Evolutionary conservation across 2,113 vertebrate genomes (phyloP).

Genomic region (Leptobrachium ailaonicum): DNA sequence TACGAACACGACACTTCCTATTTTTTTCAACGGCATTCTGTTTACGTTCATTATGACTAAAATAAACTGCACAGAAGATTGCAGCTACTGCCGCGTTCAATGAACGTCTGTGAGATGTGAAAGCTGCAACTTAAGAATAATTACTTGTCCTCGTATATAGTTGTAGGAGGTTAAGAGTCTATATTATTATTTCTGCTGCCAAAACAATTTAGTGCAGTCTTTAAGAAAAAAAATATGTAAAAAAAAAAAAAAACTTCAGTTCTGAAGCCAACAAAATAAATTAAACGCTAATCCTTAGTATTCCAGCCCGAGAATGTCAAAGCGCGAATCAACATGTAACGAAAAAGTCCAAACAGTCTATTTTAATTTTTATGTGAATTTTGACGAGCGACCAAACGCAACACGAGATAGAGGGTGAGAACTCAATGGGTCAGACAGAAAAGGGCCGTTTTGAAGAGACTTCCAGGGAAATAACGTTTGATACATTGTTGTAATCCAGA

Average conservation of each 20-base stretch:
- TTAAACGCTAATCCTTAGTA: slow-evolving; percentile 30
- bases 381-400: slow-evolving; percentile 52
- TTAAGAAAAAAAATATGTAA: slow-evolving; percentile 29
- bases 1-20: no score
- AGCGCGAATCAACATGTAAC: slow-evolving; percentile 37
- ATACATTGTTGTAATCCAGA: slow-evolving; percentile 56
- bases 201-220: slow-evolving; percentile 52
- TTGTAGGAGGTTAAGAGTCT: slow-evolving; percentile 52
- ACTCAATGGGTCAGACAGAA: slow-evolving; percentile 58
- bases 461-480: slow-evolving; percentile 59
- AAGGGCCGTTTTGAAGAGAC: slow-evolving; percentile 61
- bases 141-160: slow-evolving; percentile 34
- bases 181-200: slow-evolving; percentile 53
- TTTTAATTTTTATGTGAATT: slow-evolving; percentile 52
- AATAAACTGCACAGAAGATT: background rate
- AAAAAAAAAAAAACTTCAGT: slow-evolving; percentile 49
- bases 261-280: slow-evolving; percentile 52
- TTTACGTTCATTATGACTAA: background rate
- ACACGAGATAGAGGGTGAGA: slow-evolving; percentile 58
- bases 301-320: slow-evolving; percentile 40
- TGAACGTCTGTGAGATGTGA: background rate
- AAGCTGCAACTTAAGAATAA: slow-evolving; percentile 8
- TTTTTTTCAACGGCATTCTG: no score
- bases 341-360: slow-evolving; percentile 38
- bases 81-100: background rate